Conservation (phyloP, 2,797 vertebrate species). For the Danio jaintianensis region DNA sequence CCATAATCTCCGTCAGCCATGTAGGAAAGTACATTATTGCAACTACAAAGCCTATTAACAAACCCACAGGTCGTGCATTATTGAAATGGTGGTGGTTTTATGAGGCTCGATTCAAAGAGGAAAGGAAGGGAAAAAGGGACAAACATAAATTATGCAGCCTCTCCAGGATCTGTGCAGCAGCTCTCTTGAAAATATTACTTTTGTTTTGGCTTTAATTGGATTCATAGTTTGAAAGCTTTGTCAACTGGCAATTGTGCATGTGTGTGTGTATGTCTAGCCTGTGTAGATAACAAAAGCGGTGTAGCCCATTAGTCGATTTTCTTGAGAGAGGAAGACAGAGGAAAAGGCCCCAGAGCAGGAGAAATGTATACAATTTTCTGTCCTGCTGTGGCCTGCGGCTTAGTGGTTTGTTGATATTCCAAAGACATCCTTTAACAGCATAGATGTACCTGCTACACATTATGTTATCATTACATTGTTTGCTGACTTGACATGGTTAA, state of each 20-base stretch:
- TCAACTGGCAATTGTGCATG: constrained; percentile 49
- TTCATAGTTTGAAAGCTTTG: constrained; percentile 69
- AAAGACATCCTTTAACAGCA: constrained; percentile 23
- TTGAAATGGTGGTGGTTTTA: constrained; percentile 75
- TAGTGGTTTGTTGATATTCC: constrained; percentile 33
- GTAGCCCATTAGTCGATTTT: constrained; percentile 38
- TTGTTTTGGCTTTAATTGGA: constrained; percentile 75
- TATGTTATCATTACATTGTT: constrained; percentile 32
- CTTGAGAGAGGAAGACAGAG: background rate
- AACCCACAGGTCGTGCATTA: constrained; percentile 77
- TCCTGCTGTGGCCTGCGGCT: background rate
- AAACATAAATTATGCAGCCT: constrained; percentile 74
- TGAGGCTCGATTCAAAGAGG: constrained; percentile 65
- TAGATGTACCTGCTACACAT: background rate
- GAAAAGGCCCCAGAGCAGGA: constrained; percentile 7
- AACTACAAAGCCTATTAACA: constrained; percentile 80
- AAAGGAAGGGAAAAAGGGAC: constrained; percentile 63
- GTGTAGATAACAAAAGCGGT: constrained; percentile 25
- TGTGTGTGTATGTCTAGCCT: background rate
- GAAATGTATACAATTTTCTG: background rate
- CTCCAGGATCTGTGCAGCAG: constrained; percentile 50
- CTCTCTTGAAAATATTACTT: constrained; percentile 61
- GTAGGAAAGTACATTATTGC: constrained; percentile 78
- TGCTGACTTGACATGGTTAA: constrained; percentile 7
- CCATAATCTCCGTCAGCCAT: constrained; percentile 74